These are phyloP conservation scores for Limnephilus auricula DNA, from an alignment of 2,888 invertebrate species.

Conservation along the genomic window DNA sequence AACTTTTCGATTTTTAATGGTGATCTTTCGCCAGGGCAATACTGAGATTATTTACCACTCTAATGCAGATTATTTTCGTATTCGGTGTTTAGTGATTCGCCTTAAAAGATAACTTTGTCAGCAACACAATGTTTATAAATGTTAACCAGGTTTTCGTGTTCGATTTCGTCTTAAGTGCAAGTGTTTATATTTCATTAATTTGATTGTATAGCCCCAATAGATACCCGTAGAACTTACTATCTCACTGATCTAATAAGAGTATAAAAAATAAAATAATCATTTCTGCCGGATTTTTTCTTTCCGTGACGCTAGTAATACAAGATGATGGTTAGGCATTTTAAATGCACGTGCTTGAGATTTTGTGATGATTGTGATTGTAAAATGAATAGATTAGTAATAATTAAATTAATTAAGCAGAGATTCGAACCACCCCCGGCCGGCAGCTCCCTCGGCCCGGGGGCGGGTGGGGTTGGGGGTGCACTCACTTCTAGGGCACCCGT, in stretches of 20 bases:
- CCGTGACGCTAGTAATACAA: not conserved
- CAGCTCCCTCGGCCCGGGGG: constrained; percentile 45
- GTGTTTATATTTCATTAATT: not conserved
- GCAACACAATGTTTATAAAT: not conserved
- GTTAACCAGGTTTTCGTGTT: not conserved
- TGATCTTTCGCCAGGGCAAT: no score
- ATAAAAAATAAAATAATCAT: not conserved
- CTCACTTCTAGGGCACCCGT: constrained; percentile 39
- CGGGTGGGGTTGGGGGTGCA: constrained; percentile 8
- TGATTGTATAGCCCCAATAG: not conserved
- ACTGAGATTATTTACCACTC: no score
- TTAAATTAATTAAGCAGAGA: constrained; percentile 7
- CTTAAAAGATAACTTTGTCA: no score
- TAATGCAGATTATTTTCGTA: no score
- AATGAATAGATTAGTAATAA: not conserved
- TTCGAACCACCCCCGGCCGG: constrained; percentile 51
- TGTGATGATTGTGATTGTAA: not conserved
- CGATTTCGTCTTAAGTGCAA: not conserved
- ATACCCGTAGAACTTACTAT: not conserved
- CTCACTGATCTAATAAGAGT: no score
- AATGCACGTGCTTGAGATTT: not conserved
- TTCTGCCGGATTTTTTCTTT: not conserved
- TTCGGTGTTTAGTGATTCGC: no score
- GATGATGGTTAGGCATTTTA: not conserved
- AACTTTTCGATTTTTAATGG: no score